Base-by-base conservation (phyloP, 2,113 vertebrate species). In the Dipodomys stephensi region DNA sequence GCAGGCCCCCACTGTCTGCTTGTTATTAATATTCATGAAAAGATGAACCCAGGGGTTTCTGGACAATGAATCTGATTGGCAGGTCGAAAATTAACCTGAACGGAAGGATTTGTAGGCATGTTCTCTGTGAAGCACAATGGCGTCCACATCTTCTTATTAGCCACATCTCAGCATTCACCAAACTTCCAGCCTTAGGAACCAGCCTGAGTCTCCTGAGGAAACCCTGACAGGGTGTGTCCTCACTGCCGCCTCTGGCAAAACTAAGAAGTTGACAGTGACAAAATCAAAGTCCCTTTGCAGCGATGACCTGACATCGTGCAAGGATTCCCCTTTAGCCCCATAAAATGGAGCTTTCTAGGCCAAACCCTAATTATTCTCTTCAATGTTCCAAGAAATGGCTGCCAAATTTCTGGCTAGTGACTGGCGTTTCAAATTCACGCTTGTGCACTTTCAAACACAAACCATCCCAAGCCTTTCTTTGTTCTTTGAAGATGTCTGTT, bases 401-500 rank as follows among this genome's bases (percentile, higher is more conserved):
- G 92, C 92, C 95, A 94, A 94, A 32, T 49, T 83, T 95, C 93
- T 87, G 88, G 90, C 92, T 76, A 62, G 88, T 95, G 96, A 96
- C 88, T 92, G 95, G 87, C 88, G 8, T 83, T 84, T 89, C 90
- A 88, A 64, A 94, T 94, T 91, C 91, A 96, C 4, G 91, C 91
- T 95, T 81, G 97, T 71, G 5, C 2, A 72, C 93, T 95, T 96
- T 97, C 94, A 98, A 97, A 98, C 87, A 92, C 78, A 98, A 98
- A 97, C 97, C 95, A 97, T 95, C 90, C 94, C 35, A 44, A 94
- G 97, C 44, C 90, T 97, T 94, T 90, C 95, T 97, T 98, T 97
- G 96, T 97, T 83, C 90, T 92, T 90, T 89, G 15, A 71, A 88
- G 72, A 96, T 93, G 90, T 92, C 96, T 96, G 90, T 92, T 93